Percentiles rank a stretch among this genome's conserved stretches.
Conservation (phyloP, 2,888 invertebrate genomes). For the Megamerina dolium region DNA sequence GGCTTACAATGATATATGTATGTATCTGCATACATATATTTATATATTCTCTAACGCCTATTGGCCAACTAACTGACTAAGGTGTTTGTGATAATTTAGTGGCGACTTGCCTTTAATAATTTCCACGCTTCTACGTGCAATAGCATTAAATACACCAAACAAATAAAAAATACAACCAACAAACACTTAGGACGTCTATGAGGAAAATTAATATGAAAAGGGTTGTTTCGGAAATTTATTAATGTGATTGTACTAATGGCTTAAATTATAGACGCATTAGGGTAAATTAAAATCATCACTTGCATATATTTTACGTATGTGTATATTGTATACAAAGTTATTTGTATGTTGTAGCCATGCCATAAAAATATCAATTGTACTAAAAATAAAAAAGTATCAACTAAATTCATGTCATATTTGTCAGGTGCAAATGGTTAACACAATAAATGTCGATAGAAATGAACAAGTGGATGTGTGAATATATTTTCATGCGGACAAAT, state of each 20-base stretch:
- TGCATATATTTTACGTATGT: too few relatives aligned
- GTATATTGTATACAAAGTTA: too few relatives aligned
- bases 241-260: constrained; percentile 45
- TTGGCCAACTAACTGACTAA: neutral
- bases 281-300: constrained; percentile 47
- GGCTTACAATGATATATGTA: too few relatives aligned
- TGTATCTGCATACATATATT: neutral
- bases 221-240: neutral
- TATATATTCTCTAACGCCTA: constrained; percentile 1
- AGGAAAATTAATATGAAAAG: neutral
- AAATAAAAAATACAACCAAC: neutral
- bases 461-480: too few relatives aligned
- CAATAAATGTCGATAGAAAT: too few relatives aligned
- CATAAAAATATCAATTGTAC: neutral
- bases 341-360: neutral
- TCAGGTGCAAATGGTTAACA: constrained; percentile 7
- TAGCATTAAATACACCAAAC: neutral
- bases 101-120: neutral
- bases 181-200: neutral
- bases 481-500: too few relatives aligned
- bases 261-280: constrained; percentile 49
- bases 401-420: constrained; percentile 2
- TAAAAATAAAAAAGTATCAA: neutral
- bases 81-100: constrained; percentile 13
- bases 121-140: neutral